These are phyloP conservation scores for Agrypnus murinus DNA, from an alignment of 2,888 invertebrate genomes.

Conservation along the genomic window DNA sequence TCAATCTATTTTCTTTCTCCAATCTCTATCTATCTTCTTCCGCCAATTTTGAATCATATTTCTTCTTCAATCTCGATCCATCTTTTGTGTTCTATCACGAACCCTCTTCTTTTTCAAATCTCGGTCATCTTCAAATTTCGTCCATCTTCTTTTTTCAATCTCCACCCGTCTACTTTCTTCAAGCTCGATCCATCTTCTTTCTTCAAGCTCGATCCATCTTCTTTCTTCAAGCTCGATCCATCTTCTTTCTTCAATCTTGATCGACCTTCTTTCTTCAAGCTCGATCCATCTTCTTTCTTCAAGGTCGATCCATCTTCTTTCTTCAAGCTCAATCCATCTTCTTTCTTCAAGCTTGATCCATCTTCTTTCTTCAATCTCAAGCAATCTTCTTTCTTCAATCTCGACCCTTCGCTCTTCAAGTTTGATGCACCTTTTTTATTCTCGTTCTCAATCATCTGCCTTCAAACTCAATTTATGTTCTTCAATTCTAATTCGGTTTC, in stretches of 20 bases:
- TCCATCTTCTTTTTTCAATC: too few relatives aligned
- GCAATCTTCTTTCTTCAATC: not conserved
- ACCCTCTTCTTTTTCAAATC: too few relatives aligned
- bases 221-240: not conserved
- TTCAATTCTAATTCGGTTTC: too few relatives aligned
- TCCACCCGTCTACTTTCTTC: too few relatives aligned
- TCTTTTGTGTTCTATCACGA: too few relatives aligned
- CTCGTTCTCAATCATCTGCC: not conserved
- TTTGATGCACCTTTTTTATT: not conserved
- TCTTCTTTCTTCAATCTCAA: not conserved
- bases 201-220: not conserved
- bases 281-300: slow-evolving; percentile 1
- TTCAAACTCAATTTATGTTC: not conserved
- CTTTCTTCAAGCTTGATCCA: not conserved
- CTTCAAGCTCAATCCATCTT: not conserved
- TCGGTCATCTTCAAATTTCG: too few relatives aligned
- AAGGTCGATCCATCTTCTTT: not conserved
- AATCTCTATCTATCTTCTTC: too few relatives aligned
- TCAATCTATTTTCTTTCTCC: too few relatives aligned
- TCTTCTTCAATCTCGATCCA: too few relatives aligned
- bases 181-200: too few relatives aligned
- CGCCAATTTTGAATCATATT: too few relatives aligned
- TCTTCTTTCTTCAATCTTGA: not conserved
- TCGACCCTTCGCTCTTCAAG: too few relatives aligned
- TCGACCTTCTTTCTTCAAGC: not conserved